Evolutionary conservation across 2,888 invertebrate genomes (phyloP).

Genomic region (Micoletzkya japonica): DNA sequence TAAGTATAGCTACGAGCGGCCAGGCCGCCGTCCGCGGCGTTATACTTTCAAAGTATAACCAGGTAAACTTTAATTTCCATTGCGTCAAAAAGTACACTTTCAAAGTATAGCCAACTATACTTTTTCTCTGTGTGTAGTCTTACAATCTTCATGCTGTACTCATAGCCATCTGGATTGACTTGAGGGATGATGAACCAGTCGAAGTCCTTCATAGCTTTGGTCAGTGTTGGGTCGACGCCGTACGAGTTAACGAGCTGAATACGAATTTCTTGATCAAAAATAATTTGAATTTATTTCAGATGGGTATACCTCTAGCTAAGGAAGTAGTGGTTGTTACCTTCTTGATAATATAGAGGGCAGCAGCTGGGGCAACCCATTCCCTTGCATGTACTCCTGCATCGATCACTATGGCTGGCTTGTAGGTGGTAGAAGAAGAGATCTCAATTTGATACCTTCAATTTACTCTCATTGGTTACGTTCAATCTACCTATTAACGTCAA

Average conservation of each 20-base stretch:
- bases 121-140: no score
- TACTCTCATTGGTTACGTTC: not conserved
- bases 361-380: conserved; percentile 61
- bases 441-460: not conserved
- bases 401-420: conserved; percentile 56
- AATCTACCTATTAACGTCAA: no score
- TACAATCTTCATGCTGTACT: conserved; percentile 52
- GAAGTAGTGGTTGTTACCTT: no score
- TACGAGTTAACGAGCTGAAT: conserved; percentile 43
- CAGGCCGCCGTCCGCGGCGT: no score
- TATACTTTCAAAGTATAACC: no score
- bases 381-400: conserved; percentile 61
- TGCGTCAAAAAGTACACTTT: no score
- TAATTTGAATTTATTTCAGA: not conserved
- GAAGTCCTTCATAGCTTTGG: conserved; percentile 45
- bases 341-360: conserved; percentile 54
- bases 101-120: no score
- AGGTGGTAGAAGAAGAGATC: conserved; percentile 29
- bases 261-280: not conserved
- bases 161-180: conserved; percentile 62
- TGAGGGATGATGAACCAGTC: conserved; percentile 61
- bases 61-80: no score
- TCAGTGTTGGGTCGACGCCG: conserved; percentile 41
- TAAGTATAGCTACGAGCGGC: no score
- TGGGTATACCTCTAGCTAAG: no score